Evolutionary conservation across 2,888 invertebrate genomes (phyloP), one percentile per base, ranked within the genome.

Genomic region (Epiblema foenella): DNA sequence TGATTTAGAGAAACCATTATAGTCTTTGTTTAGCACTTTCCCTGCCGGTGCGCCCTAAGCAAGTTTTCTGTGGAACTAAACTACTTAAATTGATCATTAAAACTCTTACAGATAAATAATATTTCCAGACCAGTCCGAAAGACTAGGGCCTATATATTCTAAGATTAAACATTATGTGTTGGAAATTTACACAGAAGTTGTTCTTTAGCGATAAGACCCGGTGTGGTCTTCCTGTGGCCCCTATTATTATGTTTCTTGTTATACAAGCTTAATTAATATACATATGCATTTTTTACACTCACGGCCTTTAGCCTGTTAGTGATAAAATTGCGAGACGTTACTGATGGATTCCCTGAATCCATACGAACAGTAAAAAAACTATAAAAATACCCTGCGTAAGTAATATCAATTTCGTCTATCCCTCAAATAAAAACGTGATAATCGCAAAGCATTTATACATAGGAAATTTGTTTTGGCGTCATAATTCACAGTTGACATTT

Each of bases 401-500:
- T 39, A 12, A 10, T 39, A 39, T 12, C 11, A 39, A 39, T 12
- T 39, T 39, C 46, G 17, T 57, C 51, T n/a, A 46, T 59, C 17
- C 20, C 66, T 67, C 33, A 18, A 69, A 66, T 69, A 65, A 62
- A 42, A 58, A 37, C 66, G 74, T 77, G 77, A 78, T 78, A 78
- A 78, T 78, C 73, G 80, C 85, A 86, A 85, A 85, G 81, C 84
- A 85, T 85, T 83, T 81, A 80, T 83, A 85, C 89, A 90, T 89
- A 90, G 93, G 92, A 92, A 92, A 92, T 90, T 87, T 91, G 89
- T 91, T 91, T 89, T 87, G 90, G 91, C 85, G 90, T 92, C 91
- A 93, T 93, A 93, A 93, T 92, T 93, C 92, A 83, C 88, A 89
- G 91, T 91, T 93, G 93, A 93, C 93, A 92, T 93, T 93, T 93